These are phyloP conservation scores for Apis laboriosa DNA, from an alignment of 1,140 invertebrate genomes.

Conservation along the genomic window DNA sequence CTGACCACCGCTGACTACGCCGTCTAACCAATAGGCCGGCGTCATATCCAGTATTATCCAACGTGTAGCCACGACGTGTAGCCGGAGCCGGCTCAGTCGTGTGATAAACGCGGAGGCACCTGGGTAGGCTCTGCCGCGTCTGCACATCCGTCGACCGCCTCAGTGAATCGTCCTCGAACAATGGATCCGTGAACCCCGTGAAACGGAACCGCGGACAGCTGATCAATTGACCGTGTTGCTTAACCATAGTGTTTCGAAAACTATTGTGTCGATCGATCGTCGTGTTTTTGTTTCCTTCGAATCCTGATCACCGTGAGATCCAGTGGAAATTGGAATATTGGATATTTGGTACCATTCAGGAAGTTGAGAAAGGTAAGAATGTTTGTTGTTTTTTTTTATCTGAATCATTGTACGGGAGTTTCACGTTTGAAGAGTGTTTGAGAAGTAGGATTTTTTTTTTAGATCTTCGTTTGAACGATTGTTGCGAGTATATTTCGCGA, in stretches of 20 bases:
- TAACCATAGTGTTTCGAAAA: conserved; percentile 21
- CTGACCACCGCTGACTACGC: conserved; percentile 48
- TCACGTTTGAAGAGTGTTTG: no score
- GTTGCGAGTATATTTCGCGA: no score
- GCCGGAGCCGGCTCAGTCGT: conserved; percentile 58
- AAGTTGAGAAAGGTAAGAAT: not conserved
- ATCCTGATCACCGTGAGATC: not conserved
- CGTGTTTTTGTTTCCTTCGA: not conserved
- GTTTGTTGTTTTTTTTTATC: not conserved
- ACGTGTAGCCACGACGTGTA: conserved; percentile 37
- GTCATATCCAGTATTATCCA: conserved; percentile 61
- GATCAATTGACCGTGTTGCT: conserved; percentile 3
- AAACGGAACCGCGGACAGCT: conserved; percentile 29
- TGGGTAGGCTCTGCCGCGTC: conserved; percentile 44
- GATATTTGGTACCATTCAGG: not conserved
- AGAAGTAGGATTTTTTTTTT: no score
- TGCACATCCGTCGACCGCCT: conserved; percentile 33
- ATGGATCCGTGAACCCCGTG: conserved; percentile 27
- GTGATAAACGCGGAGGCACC: conserved; percentile 61
- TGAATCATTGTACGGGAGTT: no score
- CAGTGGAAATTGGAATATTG: no score
- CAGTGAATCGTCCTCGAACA: conserved; percentile 38
- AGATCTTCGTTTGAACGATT: no score
- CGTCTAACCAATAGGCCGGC: conserved; percentile 56
- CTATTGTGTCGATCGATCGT: not conserved